A percentile compares a stretch with the other conserved stretches of the same genome.
phyloP scores from a whole-genome alignment of 2,113 vertebrate species.

The Bostrychus sinensis region DNA sequence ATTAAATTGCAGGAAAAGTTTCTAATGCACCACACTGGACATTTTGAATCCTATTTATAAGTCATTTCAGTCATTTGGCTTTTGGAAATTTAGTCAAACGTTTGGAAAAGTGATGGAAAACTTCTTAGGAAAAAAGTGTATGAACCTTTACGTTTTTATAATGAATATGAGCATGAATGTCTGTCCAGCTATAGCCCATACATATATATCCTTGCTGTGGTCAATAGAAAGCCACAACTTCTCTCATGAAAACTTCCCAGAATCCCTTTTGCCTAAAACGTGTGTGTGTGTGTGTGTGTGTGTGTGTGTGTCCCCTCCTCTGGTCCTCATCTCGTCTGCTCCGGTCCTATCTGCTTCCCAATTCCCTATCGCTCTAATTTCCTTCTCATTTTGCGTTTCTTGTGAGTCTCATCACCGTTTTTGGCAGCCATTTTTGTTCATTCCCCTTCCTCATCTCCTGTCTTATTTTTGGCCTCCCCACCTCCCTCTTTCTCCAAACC shows the following conservation, averaged over 20 bases:
- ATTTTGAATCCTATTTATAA: too few species aligned
- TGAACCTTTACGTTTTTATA: too few species aligned
- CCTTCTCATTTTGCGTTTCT: constrained; percentile 38
- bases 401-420: constrained; percentile 72
- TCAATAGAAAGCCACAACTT: background rate
- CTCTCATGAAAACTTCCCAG: background rate
- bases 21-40: too few species aligned
- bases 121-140: too few species aligned
- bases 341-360: constrained; percentile 46
- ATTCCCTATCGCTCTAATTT: constrained; percentile 62
- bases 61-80: too few species aligned
- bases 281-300: background rate
- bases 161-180: background rate
- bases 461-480: constrained; percentile 63
- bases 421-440: constrained; percentile 66
- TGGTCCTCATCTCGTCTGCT: constrained; percentile 28
- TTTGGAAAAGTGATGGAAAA: too few species aligned
- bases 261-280: too few species aligned
- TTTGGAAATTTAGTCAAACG: too few species aligned
- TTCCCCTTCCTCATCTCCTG: constrained; percentile 70
- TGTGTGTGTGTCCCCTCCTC: constrained; percentile 11
- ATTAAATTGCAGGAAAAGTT: too few species aligned
- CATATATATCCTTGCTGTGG: background rate
- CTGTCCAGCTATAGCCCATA: background rate
- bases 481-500: constrained; percentile 15